phyloP scores from a whole-genome alignment of 2,113 vertebrate genomes.

The Cyprinus carpio region DNA sequence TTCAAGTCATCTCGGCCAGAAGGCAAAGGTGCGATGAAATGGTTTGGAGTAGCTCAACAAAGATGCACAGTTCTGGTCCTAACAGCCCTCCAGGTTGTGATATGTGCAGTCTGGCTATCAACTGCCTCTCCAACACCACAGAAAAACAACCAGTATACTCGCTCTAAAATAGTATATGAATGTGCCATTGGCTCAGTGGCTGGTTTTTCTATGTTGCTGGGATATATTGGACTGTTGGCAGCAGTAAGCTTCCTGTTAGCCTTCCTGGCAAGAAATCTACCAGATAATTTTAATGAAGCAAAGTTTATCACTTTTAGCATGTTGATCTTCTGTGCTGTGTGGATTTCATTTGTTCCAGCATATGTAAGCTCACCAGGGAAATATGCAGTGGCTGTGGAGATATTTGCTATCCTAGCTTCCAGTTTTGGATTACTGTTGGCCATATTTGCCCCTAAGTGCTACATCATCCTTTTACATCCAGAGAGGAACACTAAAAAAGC shows the following conservation, averaged over 20 bases:
- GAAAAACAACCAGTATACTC: not conserved
- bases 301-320: not conserved
- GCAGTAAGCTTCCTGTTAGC: not conserved
- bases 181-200: not conserved
- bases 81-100: not conserved
- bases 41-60: not conserved
- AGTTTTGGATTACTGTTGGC: not conserved
- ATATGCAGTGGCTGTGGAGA: not conserved
- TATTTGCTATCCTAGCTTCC: not conserved
- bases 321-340: not conserved
- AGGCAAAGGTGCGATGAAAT: not conserved
- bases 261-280: not conserved
- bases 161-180: not conserved
- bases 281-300: conserved; percentile 4
- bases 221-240: not conserved
- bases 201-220: not conserved
- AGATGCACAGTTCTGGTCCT: not conserved
- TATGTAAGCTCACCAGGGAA: not conserved
- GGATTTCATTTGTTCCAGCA: not conserved
- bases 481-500: not conserved
- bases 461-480: not conserved
- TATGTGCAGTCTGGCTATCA: conserved; percentile 2
- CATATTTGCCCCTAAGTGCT: not conserved
- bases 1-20: not conserved
- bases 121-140: not conserved